phyloP scores from a whole-genome alignment of 2,797 vertebrate species.

The Kryptopterus vitreolus region DNA sequence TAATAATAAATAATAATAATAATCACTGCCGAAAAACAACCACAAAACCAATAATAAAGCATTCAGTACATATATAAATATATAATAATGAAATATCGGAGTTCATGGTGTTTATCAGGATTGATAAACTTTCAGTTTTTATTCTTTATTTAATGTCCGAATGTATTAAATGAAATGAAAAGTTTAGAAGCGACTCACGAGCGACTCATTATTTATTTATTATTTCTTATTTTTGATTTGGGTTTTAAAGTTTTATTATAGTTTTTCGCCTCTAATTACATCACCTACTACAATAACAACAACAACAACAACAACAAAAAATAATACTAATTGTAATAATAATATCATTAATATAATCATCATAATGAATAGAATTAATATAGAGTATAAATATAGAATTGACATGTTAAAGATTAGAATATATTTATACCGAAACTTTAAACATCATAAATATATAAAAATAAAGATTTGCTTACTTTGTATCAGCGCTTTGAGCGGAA shows the following conservation, averaged over 20 bases:
- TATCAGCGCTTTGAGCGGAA: neutral
- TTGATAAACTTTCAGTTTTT: no score
- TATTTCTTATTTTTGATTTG: neutral
- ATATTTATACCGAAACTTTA: neutral
- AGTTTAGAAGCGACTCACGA: neutral
- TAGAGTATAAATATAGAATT: no score
- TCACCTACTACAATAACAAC: constrained; percentile 4
- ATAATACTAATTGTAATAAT: constrained; percentile 24
- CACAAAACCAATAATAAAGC: no score
- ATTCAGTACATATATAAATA: no score
- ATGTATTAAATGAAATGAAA: no score
- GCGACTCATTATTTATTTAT: neutral
- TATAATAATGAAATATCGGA: no score
- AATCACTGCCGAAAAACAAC: no score
- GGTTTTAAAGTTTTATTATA: neutral
- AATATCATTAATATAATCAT: constrained; percentile 16
- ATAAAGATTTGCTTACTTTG: constrained; percentile 1
- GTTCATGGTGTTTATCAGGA: no score
- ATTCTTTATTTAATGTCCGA: no score
- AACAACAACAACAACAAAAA: constrained; percentile 33
- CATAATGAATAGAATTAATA: neutral
- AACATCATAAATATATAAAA: neutral
- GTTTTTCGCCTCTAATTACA: neutral
- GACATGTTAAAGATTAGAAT: neutral
- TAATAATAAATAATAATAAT: no score